phyloP scores from a whole-genome alignment of 2,888 invertebrate species.

The Pachymerium ferrugineum region DNA sequence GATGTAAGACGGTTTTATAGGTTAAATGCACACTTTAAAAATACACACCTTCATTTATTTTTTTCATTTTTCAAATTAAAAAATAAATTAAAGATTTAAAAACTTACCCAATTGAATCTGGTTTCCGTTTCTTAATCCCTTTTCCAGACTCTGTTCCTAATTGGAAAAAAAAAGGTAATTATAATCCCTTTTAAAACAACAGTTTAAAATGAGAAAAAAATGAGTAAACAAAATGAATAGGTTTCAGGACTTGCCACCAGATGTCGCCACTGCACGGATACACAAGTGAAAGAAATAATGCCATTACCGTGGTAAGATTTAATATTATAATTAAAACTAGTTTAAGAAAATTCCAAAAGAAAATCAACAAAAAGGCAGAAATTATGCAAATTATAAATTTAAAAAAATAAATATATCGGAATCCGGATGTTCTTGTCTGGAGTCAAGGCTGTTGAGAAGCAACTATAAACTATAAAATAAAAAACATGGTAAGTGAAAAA shows the following conservation, averaged over 20 bases:
- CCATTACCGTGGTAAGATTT: background rate
- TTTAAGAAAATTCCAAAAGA: background rate
- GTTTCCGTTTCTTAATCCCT: constrained; percentile 34
- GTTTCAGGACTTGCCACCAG: background rate
- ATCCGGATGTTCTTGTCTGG: background rate
- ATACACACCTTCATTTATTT: background rate
- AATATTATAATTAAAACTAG: background rate
- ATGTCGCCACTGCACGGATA: background rate
- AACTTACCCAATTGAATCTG: constrained; percentile 34
- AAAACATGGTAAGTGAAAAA: too few relatives aligned
- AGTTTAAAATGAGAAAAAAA: background rate
- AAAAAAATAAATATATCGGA: background rate
- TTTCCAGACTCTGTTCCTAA: constrained; percentile 33
- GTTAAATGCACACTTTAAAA: background rate
- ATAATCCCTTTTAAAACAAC: background rate
- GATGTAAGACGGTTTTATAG: constrained; percentile 6
- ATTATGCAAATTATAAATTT: background rate
- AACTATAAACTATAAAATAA: too few relatives aligned
- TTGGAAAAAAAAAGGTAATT: background rate
- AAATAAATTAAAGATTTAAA: background rate
- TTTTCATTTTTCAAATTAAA: background rate
- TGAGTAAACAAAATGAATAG: background rate
- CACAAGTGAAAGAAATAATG: background rate
- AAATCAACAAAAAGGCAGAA: background rate
- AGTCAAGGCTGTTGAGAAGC: too few relatives aligned